These are phyloP conservation scores for Phyllotreta cruciferae DNA, from an alignment of 2,888 invertebrate species.

Conservation along the genomic window DNA sequence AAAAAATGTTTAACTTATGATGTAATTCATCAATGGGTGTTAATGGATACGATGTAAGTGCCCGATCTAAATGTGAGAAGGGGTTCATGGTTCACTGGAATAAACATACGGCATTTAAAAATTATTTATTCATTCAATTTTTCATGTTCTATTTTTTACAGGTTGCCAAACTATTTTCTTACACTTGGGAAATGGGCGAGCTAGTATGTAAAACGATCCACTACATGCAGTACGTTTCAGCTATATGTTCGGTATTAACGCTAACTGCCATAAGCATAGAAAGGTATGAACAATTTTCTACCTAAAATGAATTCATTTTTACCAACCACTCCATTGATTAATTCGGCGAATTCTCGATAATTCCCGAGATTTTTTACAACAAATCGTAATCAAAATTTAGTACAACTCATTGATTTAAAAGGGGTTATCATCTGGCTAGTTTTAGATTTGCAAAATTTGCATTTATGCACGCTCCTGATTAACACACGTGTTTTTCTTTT, in stretches of 20 bases:
- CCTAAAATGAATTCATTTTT: too few species aligned
- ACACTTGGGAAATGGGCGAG: slow-evolving; percentile 72
- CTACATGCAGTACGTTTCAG: slow-evolving; percentile 75
- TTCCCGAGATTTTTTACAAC: too few species aligned
- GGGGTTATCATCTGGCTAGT: slow-evolving; percentile 24
- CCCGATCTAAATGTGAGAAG: too few species aligned
- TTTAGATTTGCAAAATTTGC: slow-evolving; percentile 13
- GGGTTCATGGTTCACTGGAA: neutral
- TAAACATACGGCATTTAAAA: neutral
- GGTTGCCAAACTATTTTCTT: slow-evolving; percentile 72
- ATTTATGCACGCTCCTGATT: slow-evolving; percentile 2
- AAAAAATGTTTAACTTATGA: slow-evolving; percentile 12
- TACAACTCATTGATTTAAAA: slow-evolving; percentile 7
- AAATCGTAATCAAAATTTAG: too few species aligned
- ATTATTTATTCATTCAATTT: slow-evolving; percentile 1
- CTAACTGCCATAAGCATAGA: slow-evolving; percentile 76
- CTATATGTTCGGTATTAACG: slow-evolving; percentile 75
- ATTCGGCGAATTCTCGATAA: too few species aligned
- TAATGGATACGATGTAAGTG: slow-evolving; percentile 7
- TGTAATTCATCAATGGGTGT: slow-evolving; percentile 5
- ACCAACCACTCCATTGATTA: too few species aligned
- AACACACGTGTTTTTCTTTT: slow-evolving; percentile 13
- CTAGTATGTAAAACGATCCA: slow-evolving; percentile 73
- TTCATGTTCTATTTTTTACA: slow-evolving; percentile 52
- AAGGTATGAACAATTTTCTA: slow-evolving; percentile 62